Base-by-base conservation (phyloP, 92 coral and sea anemone genomes). In the Porites evermanni region DNA sequence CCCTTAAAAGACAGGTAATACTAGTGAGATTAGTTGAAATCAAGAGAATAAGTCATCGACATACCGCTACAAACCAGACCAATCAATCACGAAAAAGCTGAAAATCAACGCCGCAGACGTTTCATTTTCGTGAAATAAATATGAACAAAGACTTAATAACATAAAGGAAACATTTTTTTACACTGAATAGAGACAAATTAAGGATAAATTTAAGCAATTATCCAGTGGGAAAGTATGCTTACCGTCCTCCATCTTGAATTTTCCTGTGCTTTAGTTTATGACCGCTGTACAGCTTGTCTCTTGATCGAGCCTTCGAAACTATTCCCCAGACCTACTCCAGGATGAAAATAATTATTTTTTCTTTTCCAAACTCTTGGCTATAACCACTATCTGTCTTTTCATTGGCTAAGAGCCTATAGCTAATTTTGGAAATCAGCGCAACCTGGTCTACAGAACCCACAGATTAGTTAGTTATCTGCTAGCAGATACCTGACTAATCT, bases 231-330 rank as follows among this genome's bases (percentile, higher is more conserved):
- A 53, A 61, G 20, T 38, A 2, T 17, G 80, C 95, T 92, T 52
- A 92, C 95, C 95, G 88, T 82, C 95, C 84, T 92, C 95, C 95
- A 92, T 92, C 91, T 92, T 92, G 93, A 64, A 73, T 83, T 67
- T 12, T 79, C 52, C 21, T 16, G 66, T 17, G 51, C 66, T 29
- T 53, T 16, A 19, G 21, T 9, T 53, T 6, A 53, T 1, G 9
- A 68, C 84, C 84, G 84, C 84, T 80, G 84, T 51, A 5, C 65
- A 68, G 24, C 53, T 70, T 52, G 65, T 50, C 12, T 59, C 26
- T 63, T 20, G 13, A 50, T 2, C 7, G 66, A 67, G 75, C 75
- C 75, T 16, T 29, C 70, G 32, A 1, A 2, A 16, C 8, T 38
- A 12, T 21, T 70, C 29, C 29, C 29, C 29, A 26, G 29, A 1